These are phyloP conservation scores for Diabrotica virgifera DNA, from an alignment of 1,140 invertebrate species.

Conservation along the genomic window DNA sequence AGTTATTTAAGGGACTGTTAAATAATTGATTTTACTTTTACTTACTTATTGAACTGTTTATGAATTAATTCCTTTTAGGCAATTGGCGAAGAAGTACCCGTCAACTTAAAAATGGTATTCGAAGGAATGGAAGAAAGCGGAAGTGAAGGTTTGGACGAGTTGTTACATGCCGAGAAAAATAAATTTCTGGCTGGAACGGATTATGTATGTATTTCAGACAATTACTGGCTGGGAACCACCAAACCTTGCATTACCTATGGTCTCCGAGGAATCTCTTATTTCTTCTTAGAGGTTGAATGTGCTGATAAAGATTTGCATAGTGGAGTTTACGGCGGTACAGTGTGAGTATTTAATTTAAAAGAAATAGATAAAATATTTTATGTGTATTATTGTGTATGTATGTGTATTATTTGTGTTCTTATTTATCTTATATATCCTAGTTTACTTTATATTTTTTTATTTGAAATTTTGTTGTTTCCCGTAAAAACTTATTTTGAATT, in stretches of 20 bases:
- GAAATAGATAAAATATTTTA: too few species aligned
- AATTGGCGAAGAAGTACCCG: constrained; percentile 68
- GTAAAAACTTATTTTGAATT: too few species aligned
- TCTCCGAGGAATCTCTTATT: constrained; percentile 90
- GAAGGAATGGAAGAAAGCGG: constrained; percentile 99
- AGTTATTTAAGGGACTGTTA: too few species aligned
- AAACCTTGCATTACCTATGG: constrained; percentile 98
- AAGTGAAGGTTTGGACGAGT: constrained; percentile 89
- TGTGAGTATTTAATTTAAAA: constrained; percentile 53
- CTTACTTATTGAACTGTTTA: too few species aligned
- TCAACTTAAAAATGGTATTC: constrained; percentile 96
- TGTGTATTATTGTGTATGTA: too few species aligned
- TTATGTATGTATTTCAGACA: constrained; percentile 97
- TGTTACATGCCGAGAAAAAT: constrained; percentile 71
- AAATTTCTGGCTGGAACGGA: constrained; percentile 84
- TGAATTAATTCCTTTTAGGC: constrained; percentile 38
- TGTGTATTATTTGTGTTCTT: too few species aligned
- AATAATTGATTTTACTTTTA: too few species aligned
- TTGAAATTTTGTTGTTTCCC: too few species aligned
- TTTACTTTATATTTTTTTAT: too few species aligned
- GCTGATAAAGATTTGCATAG: constrained; percentile 92
- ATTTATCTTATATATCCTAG: too few species aligned
- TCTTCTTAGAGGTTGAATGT: constrained; percentile 85
- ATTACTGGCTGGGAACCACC: constrained; percentile 96
- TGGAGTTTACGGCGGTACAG: constrained; percentile 89